These are phyloP conservation scores for Acropternis orthonyx DNA, from an alignment of 2,797 vertebrate genomes.

Conservation along the genomic window DNA sequence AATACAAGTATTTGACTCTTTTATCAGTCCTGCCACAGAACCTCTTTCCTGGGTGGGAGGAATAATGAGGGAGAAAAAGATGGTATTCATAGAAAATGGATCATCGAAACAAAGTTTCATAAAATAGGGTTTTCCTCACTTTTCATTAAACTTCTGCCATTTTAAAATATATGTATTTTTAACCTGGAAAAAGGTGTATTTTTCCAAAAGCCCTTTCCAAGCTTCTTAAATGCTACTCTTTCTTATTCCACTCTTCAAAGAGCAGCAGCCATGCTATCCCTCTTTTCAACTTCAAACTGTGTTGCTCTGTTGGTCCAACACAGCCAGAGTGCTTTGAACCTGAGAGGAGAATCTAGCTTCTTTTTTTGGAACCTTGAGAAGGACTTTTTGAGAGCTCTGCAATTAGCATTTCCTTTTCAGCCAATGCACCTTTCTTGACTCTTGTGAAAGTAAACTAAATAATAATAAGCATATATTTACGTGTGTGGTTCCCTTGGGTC, in stretches of 20 bases:
- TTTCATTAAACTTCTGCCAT: constrained; percentile 9
- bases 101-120: background rate
- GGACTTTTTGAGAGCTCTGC: constrained; percentile 61
- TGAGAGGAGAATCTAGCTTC: constrained; percentile 66
- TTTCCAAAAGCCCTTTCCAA: constrained; percentile 53
- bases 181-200: background rate
- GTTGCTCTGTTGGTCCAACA: constrained; percentile 71
- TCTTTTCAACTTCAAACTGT: constrained; percentile 75
- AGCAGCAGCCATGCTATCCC: constrained; percentile 57
- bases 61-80: constrained; percentile 50
- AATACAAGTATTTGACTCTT: background rate
- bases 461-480: background rate
- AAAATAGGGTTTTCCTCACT: background rate
- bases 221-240: constrained; percentile 68
- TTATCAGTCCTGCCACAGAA: background rate
- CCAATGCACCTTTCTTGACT: constrained; percentile 41
- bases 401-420: constrained; percentile 69
- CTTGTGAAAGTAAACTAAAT: background rate
- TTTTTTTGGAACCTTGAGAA: constrained; percentile 55
- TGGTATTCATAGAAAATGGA: constrained; percentile 28
- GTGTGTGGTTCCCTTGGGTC: background rate
- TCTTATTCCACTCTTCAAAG: constrained; percentile 76
- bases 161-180: background rate
- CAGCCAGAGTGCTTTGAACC: constrained; percentile 74
- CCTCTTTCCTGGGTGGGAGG: background rate